phyloP scores from a whole-genome alignment of 2,888 invertebrate genomes.

The Bruchidius siliquastri region DNA sequence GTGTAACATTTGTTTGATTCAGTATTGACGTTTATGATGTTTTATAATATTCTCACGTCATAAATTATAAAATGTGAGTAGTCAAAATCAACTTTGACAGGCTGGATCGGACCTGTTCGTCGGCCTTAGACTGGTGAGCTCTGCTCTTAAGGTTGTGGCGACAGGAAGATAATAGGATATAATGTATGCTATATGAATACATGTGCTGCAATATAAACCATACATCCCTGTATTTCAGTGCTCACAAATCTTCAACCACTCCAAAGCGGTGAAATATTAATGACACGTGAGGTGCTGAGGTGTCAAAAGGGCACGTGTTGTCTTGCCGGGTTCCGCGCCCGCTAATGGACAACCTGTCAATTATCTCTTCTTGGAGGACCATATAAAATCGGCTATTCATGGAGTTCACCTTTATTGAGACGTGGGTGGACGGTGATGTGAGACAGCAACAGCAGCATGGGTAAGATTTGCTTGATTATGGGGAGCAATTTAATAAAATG shows the following conservation, averaged over 20 bases:
- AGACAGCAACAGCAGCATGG: constrained; percentile 12
- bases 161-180: too few species aligned
- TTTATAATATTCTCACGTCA: too few species aligned
- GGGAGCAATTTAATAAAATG: too few species aligned
- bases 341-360: constrained; percentile 34
- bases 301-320: constrained; percentile 33
- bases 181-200: too few species aligned
- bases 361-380: constrained; percentile 19
- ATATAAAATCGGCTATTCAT: constrained; percentile 19
- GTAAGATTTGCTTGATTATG: constrained; percentile 15
- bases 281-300: constrained; percentile 24
- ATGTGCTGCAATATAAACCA: neutral
- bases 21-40: too few species aligned
- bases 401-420: neutral
- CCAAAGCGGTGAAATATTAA: constrained; percentile 35
- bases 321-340: constrained; percentile 16
- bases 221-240: neutral
- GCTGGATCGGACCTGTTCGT: too few species aligned
- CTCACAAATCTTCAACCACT: constrained; percentile 8
- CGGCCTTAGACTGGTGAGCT: too few species aligned
- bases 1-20: too few species aligned
- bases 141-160: too few species aligned
- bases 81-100: too few species aligned
- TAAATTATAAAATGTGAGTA: too few species aligned
- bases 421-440: neutral